Conservation (phyloP, 2,888 invertebrate species). For the Cryptus armator region DNA sequence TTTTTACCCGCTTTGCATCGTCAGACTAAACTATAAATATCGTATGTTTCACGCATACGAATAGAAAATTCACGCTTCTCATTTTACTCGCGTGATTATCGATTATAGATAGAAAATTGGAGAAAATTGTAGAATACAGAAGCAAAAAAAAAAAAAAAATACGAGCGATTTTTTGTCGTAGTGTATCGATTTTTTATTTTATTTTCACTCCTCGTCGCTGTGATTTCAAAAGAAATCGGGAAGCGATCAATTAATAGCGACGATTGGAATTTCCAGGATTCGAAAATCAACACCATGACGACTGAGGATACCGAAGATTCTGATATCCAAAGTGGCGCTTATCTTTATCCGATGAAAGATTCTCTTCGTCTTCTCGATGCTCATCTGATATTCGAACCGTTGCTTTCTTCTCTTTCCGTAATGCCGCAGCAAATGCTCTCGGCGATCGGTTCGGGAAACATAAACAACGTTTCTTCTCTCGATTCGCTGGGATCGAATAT, state of each 20-base stretch:
- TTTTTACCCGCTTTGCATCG: constrained; percentile 16
- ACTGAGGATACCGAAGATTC: constrained; percentile 84
- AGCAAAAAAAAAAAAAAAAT: background rate
- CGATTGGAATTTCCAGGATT: constrained; percentile 79
- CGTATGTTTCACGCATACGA: background rate
- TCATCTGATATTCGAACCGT: constrained; percentile 96
- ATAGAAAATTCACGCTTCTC: background rate
- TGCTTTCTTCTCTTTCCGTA: constrained; percentile 95
- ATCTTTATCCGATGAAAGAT: constrained; percentile 92
- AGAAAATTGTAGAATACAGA: background rate
- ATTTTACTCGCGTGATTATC: background rate
- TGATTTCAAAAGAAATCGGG: background rate
- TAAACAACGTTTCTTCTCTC: constrained; percentile 89
- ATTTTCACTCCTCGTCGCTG: background rate
- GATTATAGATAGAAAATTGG: background rate
- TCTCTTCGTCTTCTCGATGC: constrained; percentile 95
- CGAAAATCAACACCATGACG: constrained; percentile 85
- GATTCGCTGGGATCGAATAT: constrained; percentile 96
- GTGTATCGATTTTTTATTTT: background rate
- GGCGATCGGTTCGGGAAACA: constrained; percentile 85
- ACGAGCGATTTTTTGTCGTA: background rate
- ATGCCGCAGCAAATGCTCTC: constrained; percentile 94
- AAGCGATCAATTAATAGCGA: background rate
- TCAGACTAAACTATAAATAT: background rate
- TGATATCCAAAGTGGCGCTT: constrained; percentile 87